A percentile compares a stretch with the other conserved stretches of the same genome.
Conservation (phyloP, 2,113 vertebrate genomes). For the Syngnathus typhle region DNA sequence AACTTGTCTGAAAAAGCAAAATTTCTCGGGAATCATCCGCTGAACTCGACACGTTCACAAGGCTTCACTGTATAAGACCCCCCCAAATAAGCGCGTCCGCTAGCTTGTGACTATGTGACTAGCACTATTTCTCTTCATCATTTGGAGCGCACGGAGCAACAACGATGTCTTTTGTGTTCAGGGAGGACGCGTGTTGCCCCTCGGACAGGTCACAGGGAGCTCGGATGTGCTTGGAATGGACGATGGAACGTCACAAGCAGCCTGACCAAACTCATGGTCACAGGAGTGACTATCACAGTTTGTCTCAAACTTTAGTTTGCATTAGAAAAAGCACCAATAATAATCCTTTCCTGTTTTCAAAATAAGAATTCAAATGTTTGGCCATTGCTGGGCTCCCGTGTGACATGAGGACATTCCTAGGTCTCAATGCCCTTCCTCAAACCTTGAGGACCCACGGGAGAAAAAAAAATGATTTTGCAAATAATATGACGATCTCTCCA, state of each 20-base stretch:
- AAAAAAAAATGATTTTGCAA: neutral
- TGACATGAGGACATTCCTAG: neutral
- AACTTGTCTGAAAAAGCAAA: neutral
- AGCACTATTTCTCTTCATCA: conserved; percentile 7
- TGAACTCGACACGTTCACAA: conserved; percentile 6
- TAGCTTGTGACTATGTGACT: conserved; percentile 51
- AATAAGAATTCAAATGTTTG: neutral
- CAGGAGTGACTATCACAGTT: conserved; percentile 7
- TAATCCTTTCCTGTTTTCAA: neutral
- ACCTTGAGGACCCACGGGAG: neutral
- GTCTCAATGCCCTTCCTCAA: neutral
- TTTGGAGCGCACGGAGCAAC: conserved; percentile 17
- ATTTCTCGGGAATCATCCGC: neutral
- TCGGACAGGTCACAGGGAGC: conserved; percentile 34
- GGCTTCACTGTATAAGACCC: neutral
- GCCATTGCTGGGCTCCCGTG: neutral
- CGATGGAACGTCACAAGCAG: conserved; percentile 12
- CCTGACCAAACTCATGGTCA: conserved; percentile 22
- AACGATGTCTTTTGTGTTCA: conserved; percentile 41
- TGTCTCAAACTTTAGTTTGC: neutral
- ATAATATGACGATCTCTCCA: neutral
- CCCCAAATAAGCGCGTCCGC: conserved; percentile 1
- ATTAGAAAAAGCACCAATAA: neutral
- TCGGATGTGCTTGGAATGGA: conserved; percentile 4
- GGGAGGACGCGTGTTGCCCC: conserved; percentile 24